Percentiles rank a stretch among this genome's conserved stretches.
Conservation (phyloP, 2,888 invertebrate genomes). For the Agonopterix alstromeriana region DNA sequence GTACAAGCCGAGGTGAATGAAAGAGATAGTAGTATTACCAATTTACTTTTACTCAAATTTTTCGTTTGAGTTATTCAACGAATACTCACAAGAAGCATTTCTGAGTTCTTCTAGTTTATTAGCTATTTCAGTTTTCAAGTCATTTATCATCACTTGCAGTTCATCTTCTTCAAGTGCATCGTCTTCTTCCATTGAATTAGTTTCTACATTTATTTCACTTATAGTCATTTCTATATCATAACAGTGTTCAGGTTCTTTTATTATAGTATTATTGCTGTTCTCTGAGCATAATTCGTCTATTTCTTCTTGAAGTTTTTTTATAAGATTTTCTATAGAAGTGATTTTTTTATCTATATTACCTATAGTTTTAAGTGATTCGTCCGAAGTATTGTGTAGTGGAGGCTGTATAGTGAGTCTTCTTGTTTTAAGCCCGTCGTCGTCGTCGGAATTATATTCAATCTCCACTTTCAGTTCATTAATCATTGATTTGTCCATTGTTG, state of each 20-base stretch:
- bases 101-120: slow-evolving; percentile 12
- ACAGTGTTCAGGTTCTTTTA: too few relatives aligned
- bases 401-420: not conserved
- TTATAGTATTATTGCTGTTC: too few relatives aligned
- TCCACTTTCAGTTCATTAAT: too few relatives aligned
- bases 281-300: slow-evolving; percentile 12
- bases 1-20: too few relatives aligned
- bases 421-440: not conserved
- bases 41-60: not conserved
- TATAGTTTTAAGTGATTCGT: not conserved
- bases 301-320: slow-evolving; percentile 41
- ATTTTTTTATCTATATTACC: slow-evolving; percentile 44
- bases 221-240: too few relatives aligned
- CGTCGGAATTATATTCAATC: too few relatives aligned
- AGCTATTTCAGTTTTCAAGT: slow-evolving; percentile 19
- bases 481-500: too few relatives aligned
- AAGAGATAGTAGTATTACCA: too few relatives aligned
- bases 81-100: not conserved
- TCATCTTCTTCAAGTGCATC: not conserved
- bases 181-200: too few relatives aligned
- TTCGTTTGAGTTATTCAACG: not conserved
- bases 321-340: slow-evolving; percentile 35
- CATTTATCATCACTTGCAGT: slow-evolving; percentile 10
- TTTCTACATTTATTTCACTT: too few relatives aligned
- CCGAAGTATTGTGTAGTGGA: not conserved